phyloP scores from a whole-genome alignment of 1,140 invertebrate species.

The Thaumatotibia leucotreta region DNA sequence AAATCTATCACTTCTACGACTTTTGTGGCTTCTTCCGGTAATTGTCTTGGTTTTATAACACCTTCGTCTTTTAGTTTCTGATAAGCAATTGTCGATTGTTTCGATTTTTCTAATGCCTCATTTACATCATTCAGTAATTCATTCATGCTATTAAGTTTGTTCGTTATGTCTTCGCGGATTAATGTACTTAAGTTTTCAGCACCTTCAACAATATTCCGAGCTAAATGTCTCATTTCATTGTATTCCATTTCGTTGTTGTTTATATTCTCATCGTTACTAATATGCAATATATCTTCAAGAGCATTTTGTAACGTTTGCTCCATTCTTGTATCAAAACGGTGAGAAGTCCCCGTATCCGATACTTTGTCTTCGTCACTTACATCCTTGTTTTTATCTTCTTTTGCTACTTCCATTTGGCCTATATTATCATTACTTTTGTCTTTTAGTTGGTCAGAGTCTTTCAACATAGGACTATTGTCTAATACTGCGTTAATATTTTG shows the following conservation, averaged over 20 bases:
- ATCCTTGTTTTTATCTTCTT: not conserved
- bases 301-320: constrained; percentile 49
- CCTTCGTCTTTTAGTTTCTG: constrained; percentile 52
- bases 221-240: constrained; percentile 61
- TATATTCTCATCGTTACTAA: constrained; percentile 37
- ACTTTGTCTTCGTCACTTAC: not conserved
- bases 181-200: constrained; percentile 64
- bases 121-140: constrained; percentile 70
- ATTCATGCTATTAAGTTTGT: constrained; percentile 71
- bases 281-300: constrained; percentile 47
- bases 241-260: constrained; percentile 58
- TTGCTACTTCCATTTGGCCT: constrained; percentile 13
- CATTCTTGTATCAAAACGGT: constrained; percentile 45
- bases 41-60: constrained; percentile 21
- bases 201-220: constrained; percentile 58
- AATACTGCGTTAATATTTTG: constrained; percentile 51
- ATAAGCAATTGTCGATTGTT: constrained; percentile 61
- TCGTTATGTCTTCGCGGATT: constrained; percentile 66
- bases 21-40: constrained; percentile 11
- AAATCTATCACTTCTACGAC: constrained; percentile 16
- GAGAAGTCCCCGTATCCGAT: not conserved
- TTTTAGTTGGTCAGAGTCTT: not conserved
- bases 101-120: constrained; percentile 64
- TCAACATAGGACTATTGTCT: not conserved
- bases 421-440: constrained; percentile 16